phyloP scores from a whole-genome alignment of 2,113 vertebrate species.

The Ctenodactylus gundi region DNA sequence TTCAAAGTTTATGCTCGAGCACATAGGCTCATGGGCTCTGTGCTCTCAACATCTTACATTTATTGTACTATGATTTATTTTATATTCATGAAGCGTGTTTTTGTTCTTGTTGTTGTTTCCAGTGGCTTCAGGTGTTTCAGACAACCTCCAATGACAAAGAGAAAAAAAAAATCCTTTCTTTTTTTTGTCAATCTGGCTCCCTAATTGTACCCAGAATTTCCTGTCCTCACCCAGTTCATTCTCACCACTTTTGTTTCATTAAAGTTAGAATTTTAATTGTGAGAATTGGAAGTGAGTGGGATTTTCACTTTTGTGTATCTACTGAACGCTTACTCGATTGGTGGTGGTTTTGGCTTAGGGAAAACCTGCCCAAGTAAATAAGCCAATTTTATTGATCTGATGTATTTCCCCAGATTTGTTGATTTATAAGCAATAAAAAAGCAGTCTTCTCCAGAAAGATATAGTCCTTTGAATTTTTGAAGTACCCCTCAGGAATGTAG shows the following conservation, averaged over 20 bases:
- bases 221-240: conserved; percentile 6
- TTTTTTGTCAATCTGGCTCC: background rate
- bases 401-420: background rate
- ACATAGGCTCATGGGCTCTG: background rate
- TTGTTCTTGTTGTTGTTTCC: background rate
- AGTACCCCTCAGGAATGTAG: background rate
- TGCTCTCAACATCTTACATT: conserved; percentile 33
- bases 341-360: background rate
- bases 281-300: background rate
- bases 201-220: background rate
- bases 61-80: conserved; percentile 3
- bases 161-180: background rate
- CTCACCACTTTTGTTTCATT: conserved; percentile 31
- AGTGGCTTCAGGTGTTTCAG: background rate
- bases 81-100: too few relatives aligned
- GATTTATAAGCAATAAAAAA: background rate
- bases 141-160: background rate
- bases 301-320: background rate
- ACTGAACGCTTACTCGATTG: background rate
- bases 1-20: conserved; percentile 35
- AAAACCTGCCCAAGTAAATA: background rate
- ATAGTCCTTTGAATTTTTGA: background rate
- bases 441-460: background rate
- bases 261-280: conserved; percentile 18
- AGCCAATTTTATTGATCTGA: background rate